A percentile compares a stretch with the other conserved stretches of the same genome.
Conservation (phyloP, 2,888 invertebrate species). For the Heterodera filipjevi region DNA sequence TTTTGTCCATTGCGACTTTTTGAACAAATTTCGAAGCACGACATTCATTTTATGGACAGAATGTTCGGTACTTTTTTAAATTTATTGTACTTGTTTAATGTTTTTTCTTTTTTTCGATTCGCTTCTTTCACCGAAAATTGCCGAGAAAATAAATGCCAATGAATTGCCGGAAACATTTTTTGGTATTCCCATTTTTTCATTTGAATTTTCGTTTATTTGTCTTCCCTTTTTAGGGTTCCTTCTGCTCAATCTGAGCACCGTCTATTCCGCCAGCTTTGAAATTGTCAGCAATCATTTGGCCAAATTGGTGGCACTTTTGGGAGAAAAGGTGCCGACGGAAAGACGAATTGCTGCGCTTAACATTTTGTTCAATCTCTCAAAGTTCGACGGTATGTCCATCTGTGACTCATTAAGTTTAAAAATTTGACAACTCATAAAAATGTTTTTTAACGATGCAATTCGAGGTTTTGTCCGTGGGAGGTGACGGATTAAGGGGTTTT, state of each 20-base stretch:
- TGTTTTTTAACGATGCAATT: no score
- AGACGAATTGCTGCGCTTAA: slow-evolving; percentile 26
- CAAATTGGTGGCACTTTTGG: slow-evolving; percentile 30
- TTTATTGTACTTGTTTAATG: not conserved
- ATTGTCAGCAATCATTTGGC: slow-evolving; percentile 21
- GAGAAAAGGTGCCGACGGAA: not conserved
- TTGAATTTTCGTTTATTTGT: not conserved
- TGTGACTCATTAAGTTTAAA: not conserved
- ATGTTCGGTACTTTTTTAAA: slow-evolving; percentile 15
- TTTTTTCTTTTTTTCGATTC: not conserved
- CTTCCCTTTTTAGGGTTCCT: slow-evolving; percentile 22
- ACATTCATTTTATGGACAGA: not conserved
- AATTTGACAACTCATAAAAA: no score
- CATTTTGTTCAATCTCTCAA: slow-evolving; percentile 31
- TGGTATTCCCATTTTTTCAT: not conserved
- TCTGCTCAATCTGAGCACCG: slow-evolving; percentile 29
- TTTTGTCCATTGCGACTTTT: not conserved
- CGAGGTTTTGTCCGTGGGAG: no score
- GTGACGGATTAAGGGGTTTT: no score
- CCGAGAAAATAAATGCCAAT: not conserved
- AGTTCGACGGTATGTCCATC: slow-evolving; percentile 27
- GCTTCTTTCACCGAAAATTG: not conserved
- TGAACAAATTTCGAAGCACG: not conserved
- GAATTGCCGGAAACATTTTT: slow-evolving; percentile 1
- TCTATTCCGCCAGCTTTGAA: not conserved